Base-by-base conservation (phyloP, 2,797 vertebrate genomes). In the Nyctibius grandis region DNA sequence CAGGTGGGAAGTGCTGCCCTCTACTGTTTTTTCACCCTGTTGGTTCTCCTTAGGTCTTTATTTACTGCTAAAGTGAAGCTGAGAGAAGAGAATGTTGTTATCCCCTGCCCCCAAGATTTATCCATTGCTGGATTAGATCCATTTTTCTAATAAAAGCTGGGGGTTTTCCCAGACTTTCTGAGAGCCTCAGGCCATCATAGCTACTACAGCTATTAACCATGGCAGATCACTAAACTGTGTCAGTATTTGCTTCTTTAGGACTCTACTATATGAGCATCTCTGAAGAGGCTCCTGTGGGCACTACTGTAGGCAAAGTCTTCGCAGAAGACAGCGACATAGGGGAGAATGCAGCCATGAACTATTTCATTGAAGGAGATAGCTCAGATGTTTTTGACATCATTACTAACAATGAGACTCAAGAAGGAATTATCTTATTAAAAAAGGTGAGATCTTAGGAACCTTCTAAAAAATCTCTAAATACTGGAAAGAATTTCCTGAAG, bases 281-380 rank as follows among this genome's bases (percentile, higher is more conserved):
- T n/a, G 99, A 99, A 97, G 98, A 98, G 11, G 97, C 98, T 51
- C 95, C 97, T 0, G 78, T 98, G 61, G 99, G 99, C 74, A 98
- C 98, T 33, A 98, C 98, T 0, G 84, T 99, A 85, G 99, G 99
- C 65, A 98, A 97, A 96, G 97, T 99, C 68, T 97, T 98, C 29
- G 99, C 99, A 11, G 97, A 98, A 16, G 99, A 99, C 74, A 98
- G 96, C 3, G 99, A 99, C 81, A 85, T 95, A 74, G 99, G 99
- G 40, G 90, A 98, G 42, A 99, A 99, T 9, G 99, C 99, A 95
- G 98, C 96, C 93, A 99, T 99, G 98, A 98, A 97, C 47, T 99
- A 99, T 95, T 98, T 93, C 67, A 96, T 99, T 92, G 98, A 99
- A 87, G 98, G 98, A 94, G 98, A 98, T 33, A 98, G 97, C 73